Evolutionary conservation across 2,888 invertebrate genomes (phyloP).

Genomic region (Ephialtes manifestator): DNA sequence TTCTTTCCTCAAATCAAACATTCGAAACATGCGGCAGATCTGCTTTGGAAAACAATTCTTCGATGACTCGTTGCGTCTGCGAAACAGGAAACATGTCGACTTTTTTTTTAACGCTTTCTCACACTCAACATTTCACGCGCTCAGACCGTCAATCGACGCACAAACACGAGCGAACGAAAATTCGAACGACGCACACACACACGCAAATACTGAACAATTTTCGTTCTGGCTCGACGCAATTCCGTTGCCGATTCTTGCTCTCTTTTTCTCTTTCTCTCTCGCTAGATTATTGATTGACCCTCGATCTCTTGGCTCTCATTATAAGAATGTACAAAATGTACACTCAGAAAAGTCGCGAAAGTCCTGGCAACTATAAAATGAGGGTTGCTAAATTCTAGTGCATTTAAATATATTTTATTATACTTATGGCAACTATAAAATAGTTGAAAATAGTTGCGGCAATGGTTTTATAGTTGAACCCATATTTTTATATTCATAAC

Average conservation of each 20-base stretch:
- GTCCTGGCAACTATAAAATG: too few relatives aligned
- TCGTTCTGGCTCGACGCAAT: constrained; percentile 28
- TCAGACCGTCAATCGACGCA: constrained; percentile 16
- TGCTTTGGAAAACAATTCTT: constrained; percentile 32
- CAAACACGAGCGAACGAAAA: background rate
- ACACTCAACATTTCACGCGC: background rate
- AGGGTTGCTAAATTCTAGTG: too few relatives aligned
- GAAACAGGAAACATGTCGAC: constrained; percentile 26
- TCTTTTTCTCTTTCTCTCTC: constrained; percentile 24
- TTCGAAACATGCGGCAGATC: constrained; percentile 19
- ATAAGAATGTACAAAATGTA: constrained; percentile 12
- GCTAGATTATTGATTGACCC: constrained; percentile 30
- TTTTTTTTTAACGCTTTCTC: background rate
- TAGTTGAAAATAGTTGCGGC: too few relatives aligned
- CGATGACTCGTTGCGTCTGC: constrained; percentile 16
- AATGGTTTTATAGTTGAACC: too few relatives aligned
- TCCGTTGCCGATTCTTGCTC: constrained; percentile 35
- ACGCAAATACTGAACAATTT: constrained; percentile 69
- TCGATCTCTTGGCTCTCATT: constrained; percentile 15
- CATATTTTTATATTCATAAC: too few relatives aligned
- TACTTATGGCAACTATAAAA: too few relatives aligned
- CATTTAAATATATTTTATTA: too few relatives aligned
- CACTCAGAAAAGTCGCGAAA: too few relatives aligned
- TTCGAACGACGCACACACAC: constrained; percentile 30
- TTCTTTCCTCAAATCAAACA: constrained; percentile 9